These are phyloP conservation scores for Sinocyclocheilus rhinocerous DNA, from an alignment of 2,113 vertebrate species.

Conservation along the genomic window DNA sequence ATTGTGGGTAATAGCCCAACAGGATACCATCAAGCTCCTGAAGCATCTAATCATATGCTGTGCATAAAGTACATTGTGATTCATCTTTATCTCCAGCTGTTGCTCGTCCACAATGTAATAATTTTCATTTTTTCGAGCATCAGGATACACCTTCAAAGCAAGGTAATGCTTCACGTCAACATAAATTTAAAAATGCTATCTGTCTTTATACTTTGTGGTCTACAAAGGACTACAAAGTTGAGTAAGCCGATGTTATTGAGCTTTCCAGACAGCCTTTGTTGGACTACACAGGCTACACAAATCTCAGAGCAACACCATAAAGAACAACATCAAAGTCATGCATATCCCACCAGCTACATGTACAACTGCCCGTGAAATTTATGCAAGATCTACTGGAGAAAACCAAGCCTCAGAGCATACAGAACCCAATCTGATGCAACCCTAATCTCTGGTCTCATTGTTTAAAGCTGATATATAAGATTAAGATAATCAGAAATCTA, in stretches of 20 bases:
- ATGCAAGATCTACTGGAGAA: conserved; percentile 25
- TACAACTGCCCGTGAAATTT: conserved; percentile 30
- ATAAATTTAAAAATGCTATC: neutral
- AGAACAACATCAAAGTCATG: conserved; percentile 26
- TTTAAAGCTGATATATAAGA: neutral
- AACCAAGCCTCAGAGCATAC: neutral
- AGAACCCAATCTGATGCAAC: neutral
- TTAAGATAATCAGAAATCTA: conserved; percentile 15
- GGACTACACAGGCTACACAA: neutral
- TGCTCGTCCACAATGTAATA: neutral
- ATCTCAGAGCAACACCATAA: neutral
- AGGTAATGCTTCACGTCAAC: neutral
- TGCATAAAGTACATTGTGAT: neutral
- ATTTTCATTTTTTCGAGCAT: neutral
- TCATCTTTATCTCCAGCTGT: neutral
- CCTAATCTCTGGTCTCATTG: conserved; percentile 1
- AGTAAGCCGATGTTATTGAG: neutral
- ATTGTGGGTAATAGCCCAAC: conserved; percentile 36
- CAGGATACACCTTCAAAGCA: neutral
- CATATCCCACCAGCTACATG: conserved; percentile 20
- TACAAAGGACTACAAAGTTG: neutral
- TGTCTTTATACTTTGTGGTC: neutral
- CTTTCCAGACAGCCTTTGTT: conserved; percentile 25
- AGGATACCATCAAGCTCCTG: conserved; percentile 2
- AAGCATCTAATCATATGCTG: conserved; percentile 6